Evolutionary conservation across 23 tunicate species (phyloP), one percentile per base, ranked within the genome.

Genomic region (Ciona savignyi): DNA sequence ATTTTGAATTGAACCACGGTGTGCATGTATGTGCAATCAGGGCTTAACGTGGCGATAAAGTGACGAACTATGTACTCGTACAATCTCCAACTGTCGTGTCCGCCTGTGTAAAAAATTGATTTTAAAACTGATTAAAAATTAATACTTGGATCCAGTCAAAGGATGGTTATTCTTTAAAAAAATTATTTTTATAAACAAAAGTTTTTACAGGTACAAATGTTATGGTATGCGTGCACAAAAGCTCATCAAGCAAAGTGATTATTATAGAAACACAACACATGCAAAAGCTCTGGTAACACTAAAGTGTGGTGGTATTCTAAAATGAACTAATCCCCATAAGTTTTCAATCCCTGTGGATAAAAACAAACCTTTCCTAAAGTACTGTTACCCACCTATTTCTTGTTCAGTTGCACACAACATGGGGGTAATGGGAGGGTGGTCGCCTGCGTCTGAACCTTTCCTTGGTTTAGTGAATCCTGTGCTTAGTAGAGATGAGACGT

Each of bases 381-480:
- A 49, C 15, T 15, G 15, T 61, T 61, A 27, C 84, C 21, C 51
- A 88, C 99, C 96, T 11, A 95, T 69, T 75, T 95, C 99, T 24
- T 65, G 63, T 51, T 89, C 93, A 35, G 96, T 67, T 19, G 92
- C 96, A n/a, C 72, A 65, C 34, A 84, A 76, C 92, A 88, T 90
- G 23, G 99, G 99, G 22, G 99, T 95, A 33, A 95, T 95, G 19
- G 99, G 99, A 11, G 99, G 99, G 69, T 95, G 99, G 60, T 95
- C 99, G 19, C 99, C 96, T 21, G 63, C 92, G 71, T 95, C 99
- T 27, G 29, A 60, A 9, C 99, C 99, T 51, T 84, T 84, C 61
- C 91, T 78, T 1, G 99, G 92, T 35, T 84, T 80, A 0, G 80
- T 32, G 32, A 34, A 74, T 19, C 86, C 95, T 28, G 32, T 74